A percentile compares a stretch with the other conserved stretches of the same genome.
Conservation (phyloP, 2,888 invertebrate species). For the Augiades crinisus region DNA sequence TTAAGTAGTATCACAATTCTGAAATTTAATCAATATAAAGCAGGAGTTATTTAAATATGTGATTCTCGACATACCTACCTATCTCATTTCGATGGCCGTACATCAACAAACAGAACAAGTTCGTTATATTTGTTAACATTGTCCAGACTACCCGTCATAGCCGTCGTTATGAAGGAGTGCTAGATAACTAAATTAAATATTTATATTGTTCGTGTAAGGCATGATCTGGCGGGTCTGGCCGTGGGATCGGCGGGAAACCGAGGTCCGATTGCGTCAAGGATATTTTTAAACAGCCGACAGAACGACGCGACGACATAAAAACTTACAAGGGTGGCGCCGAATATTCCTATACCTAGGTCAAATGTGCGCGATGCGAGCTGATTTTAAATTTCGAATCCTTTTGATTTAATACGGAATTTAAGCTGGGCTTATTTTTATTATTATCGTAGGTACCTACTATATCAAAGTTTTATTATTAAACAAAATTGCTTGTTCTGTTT, state of each 20-base stretch:
- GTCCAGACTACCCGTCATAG: constrained; percentile 47
- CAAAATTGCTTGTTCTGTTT: too few species aligned
- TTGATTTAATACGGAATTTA: background rate
- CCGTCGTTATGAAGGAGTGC: constrained; percentile 44
- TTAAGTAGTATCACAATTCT: too few species aligned
- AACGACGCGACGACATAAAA: constrained; percentile 65
- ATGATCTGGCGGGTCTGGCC: constrained; percentile 43
- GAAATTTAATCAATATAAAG: too few species aligned
- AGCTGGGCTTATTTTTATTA: too few species aligned
- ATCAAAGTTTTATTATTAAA: too few species aligned
- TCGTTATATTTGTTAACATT: constrained; percentile 37
- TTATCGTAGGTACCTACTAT: too few species aligned
- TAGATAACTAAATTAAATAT: constrained; percentile 73
- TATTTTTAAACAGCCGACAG: constrained; percentile 70
- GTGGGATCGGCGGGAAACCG: constrained; percentile 51
- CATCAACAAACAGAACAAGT: constrained; percentile 6
- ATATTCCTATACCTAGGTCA: constrained; percentile 16
- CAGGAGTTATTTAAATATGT: background rate
- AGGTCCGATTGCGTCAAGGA: constrained; percentile 62
- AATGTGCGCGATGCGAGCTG: background rate
- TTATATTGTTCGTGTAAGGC: constrained; percentile 59
- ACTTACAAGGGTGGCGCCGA: constrained; percentile 70
- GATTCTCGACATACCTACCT: background rate
- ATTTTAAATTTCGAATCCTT: background rate
- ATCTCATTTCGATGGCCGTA: background rate